These are phyloP conservation scores for Helogale parvula DNA, from an alignment of 2,113 vertebrate genomes.

Conservation along the genomic window DNA sequence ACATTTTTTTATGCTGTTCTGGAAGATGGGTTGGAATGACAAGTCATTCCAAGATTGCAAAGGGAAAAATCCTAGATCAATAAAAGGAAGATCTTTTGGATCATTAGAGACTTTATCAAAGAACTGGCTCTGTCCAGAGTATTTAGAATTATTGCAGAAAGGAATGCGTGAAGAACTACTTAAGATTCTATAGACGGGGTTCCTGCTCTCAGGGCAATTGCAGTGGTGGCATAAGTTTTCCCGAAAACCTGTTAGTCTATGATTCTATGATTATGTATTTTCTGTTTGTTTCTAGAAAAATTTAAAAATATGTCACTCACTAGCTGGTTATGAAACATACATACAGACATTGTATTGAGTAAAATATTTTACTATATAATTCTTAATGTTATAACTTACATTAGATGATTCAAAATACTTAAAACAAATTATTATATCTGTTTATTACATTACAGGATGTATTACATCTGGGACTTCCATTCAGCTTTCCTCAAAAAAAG, in stretches of 20 bases:
- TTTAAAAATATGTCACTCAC: not conserved
- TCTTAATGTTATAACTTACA: not conserved
- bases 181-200: not conserved
- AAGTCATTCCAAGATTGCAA: not conserved
- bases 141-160: not conserved
- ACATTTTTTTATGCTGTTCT: not conserved
- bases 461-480: not conserved
- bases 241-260: slow-evolving; percentile 1
- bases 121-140: not conserved
- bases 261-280: not conserved
- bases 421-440: not conserved
- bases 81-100: not conserved
- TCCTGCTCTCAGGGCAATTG: not conserved
- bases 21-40: not conserved
- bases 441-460: not conserved
- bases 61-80: not conserved
- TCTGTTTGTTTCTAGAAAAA: not conserved
- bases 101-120: not conserved
- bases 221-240: not conserved
- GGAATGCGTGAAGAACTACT: not conserved
- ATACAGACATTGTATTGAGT: not conserved
- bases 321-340: not conserved
- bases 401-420: not conserved
- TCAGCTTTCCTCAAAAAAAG: not conserved
- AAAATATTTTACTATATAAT: not conserved